Conservation (phyloP, 2,113 vertebrate genomes). For the Pontoporia blainvillei region DNA sequence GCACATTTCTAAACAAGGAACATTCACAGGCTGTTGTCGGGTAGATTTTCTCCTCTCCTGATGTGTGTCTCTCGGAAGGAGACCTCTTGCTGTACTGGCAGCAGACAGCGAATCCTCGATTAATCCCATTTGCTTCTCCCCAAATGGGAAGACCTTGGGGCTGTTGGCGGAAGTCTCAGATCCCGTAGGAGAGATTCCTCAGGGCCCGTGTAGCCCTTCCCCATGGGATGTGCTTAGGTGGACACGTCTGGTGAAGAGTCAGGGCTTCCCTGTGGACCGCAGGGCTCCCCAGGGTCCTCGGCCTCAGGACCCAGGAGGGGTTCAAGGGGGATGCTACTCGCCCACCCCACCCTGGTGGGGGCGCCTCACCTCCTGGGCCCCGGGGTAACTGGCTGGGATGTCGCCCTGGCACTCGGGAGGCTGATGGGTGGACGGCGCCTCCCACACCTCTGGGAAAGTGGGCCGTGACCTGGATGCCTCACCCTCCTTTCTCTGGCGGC, state of each 20-base stretch:
- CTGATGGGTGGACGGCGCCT: not conserved
- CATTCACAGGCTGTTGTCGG: not conserved
- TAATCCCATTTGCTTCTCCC: not conserved
- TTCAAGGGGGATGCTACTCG: not conserved
- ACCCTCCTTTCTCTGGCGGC: not conserved
- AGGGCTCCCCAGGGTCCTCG: not conserved
- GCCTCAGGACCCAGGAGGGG: not conserved
- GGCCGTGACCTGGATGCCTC: not conserved
- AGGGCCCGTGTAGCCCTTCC: not conserved
- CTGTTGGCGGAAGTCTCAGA: not conserved
- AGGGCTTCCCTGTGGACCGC: not conserved
- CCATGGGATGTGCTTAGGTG: too few species aligned
- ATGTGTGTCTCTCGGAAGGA: not conserved
- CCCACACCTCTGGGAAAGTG: not conserved
- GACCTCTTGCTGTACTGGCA: not conserved
- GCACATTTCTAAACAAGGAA: not conserved
- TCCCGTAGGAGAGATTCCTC: fast-evolving
- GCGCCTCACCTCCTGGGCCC: not conserved
- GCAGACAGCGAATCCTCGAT: not conserved
- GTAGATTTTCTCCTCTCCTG: not conserved
- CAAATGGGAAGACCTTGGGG: not conserved
- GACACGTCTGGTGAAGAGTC: not conserved
- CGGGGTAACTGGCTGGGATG: not conserved
- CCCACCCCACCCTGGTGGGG: not conserved
- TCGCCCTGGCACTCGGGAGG: too few species aligned